phyloP scores from a whole-genome alignment of 2,113 vertebrate species.

The Henicopernis longicauda region DNA sequence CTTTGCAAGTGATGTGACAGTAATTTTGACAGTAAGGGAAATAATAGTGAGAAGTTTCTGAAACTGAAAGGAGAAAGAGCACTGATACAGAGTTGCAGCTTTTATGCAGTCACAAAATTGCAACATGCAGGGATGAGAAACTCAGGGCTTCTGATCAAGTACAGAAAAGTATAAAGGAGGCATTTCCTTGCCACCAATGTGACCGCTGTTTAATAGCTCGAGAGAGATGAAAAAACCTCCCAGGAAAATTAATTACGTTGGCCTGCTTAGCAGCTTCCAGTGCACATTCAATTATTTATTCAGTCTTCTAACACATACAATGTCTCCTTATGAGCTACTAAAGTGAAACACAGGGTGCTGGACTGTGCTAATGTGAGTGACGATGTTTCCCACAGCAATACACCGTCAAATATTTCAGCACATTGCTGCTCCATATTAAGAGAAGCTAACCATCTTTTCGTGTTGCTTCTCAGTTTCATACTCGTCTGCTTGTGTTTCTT shows the following conservation, averaged over 20 bases:
- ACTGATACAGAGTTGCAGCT: background rate
- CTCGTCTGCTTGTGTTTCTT: background rate
- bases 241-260: background rate
- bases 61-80: background rate
- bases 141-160: background rate
- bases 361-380: background rate
- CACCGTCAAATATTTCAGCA: background rate
- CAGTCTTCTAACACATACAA: background rate
- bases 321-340: background rate
- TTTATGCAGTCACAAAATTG: background rate
- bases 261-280: background rate
- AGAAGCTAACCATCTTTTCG: background rate
- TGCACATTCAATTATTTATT: background rate
- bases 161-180: background rate
- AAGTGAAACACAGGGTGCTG: background rate
- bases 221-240: background rate
- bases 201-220: background rate
- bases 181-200: background rate
- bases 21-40: background rate
- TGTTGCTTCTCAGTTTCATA: background rate
- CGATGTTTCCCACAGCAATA: background rate
- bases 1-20: background rate
- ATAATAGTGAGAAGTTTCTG: background rate
- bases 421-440: background rate
- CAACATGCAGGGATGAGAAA: background rate